A percentile compares a stretch with the other conserved stretches of the same genome.
phyloP scores from a whole-genome alignment of 2,888 invertebrate species.

The Nomada ferruginata region DNA sequence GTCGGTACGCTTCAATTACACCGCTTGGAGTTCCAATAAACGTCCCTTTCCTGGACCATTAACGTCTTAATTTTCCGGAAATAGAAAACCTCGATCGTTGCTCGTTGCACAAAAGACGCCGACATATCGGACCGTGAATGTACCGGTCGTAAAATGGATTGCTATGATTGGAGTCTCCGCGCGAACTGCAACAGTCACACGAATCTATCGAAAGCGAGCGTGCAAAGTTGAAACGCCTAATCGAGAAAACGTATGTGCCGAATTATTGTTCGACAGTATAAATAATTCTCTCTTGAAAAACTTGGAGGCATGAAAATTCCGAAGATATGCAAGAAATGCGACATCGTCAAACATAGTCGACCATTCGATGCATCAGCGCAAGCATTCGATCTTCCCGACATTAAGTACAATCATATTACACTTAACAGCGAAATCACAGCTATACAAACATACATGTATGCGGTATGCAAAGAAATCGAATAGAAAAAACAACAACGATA shows the following conservation, averaged over 20 bases:
- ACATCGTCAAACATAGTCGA: neutral
- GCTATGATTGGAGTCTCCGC: constrained; percentile 17
- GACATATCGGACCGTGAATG: constrained; percentile 11
- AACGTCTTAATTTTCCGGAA: constrained; percentile 54
- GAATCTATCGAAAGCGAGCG: neutral
- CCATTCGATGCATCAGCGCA: neutral
- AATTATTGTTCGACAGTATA: neutral
- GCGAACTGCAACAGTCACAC: neutral
- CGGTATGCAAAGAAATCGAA: neutral
- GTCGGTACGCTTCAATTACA: constrained; percentile 47
- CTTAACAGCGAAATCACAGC: neutral
- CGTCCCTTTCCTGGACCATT: constrained; percentile 49
- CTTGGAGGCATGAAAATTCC: neutral
- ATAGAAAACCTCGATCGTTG: constrained; percentile 40
- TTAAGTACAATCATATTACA: neutral
- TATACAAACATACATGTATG: neutral
- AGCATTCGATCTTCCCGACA: neutral
- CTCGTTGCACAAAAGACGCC: constrained; percentile 28
- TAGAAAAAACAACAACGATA: too few species aligned
- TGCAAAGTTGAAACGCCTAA: neutral
- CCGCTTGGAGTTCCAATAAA: constrained; percentile 44
- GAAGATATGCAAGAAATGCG: neutral
- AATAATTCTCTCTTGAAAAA: neutral
- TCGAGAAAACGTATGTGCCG: too few species aligned
- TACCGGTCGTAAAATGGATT: constrained; percentile 33